Base-by-base conservation (phyloP, 2,888 invertebrate genomes). In the Trachelus troglodyta region DNA sequence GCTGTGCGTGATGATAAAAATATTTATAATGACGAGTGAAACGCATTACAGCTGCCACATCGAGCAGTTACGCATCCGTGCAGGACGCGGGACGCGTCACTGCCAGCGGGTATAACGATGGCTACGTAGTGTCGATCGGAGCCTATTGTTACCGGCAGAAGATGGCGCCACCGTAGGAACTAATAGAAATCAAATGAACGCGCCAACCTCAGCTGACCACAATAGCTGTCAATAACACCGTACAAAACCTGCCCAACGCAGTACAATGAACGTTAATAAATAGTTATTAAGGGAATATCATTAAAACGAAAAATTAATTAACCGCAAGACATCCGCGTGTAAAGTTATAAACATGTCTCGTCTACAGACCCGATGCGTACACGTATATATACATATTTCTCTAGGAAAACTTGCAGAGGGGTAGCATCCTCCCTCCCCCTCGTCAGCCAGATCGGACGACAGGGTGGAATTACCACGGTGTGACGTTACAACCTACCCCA, bases 391-490 rank as follows among this genome's bases (percentile, higher is more conserved):
- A 23, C 2, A 56, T 9, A 56, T 56, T 56, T 56, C 9, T 56
- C 23, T 6, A 56, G 56, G 71, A 71, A 71, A 71, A 71, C 12
- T 71, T 34, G 33, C 31, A 15, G 71, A 31, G 34, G 71, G 71
- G 71, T n/a, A 31, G 71, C 31, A 34, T 15, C 71, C 71, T 31
- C 15, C 12, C 1, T 4, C 31, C 4, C 71, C 11, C 69, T n/a
- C 69, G 23, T 12, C 30, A 4, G 71, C 34, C 12, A 74, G 77
- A 69, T 34, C 77, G 69, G 15, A 69, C n/a, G 40, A 37, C 71
- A 34, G 77, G 75, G 77, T 77, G 74, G 71, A 74, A 69, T 75
- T 75, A 77, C 77, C 77, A 34, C 75, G 75, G 77, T 77, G 71
- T 77, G 75, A 74, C 69, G 75, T 77, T 77, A 75, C 77, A 77